Base-by-base conservation (phyloP, 2,888 invertebrate species). In the Nomada fucata region DNA sequence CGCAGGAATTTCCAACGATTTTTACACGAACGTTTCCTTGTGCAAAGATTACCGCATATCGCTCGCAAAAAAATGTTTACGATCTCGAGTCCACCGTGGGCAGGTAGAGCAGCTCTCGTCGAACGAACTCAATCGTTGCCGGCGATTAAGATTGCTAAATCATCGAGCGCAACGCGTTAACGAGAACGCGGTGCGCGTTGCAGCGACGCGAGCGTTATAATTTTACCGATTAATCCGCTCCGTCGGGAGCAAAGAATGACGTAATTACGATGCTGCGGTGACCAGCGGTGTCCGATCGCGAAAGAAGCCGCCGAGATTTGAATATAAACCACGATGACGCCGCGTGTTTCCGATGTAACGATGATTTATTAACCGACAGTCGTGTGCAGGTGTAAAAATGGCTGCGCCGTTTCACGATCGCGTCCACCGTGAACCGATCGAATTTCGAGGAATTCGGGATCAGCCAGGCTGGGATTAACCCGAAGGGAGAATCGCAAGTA, bases 401-500 rank as follows among this genome's bases (percentile, higher is more conserved):
- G 36, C 42, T 15, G n/a, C n/a, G 60, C 20, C 11, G 53, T 79
- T 67, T 71, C 20, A 55, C 42, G 47, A 52, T 53, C 20, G 53
- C 20, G n/a, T 53, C 18, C 57, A 59, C 36, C 20, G 18, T 18
- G 23, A 10, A n/a, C 9, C 44, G 60, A 20, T 75, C 57, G 61
- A 50, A 36, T 47, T 84, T 84, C 81, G 3, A 59, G 69, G 47
- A 83, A 76, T 23, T 13, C 55, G 20, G 69, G 60, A 53, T 23
- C 57, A 4, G 5, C 10, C 50, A 10, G 23, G 29, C n/a, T 29
- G 64, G 77, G 71, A 75, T 82, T 74, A 42, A 23, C 42, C 0
- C n/a, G 53, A 36, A 59, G 69, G 65, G 74, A 63, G 84, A 75
- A 69, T 79, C 50, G 65, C 63, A 59, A 84, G 59, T 79, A 82